Evolutionary conservation across 2,888 invertebrate genomes (phyloP), one percentile per base, ranked within the genome.

Genomic region (Cheilosia soror): DNA sequence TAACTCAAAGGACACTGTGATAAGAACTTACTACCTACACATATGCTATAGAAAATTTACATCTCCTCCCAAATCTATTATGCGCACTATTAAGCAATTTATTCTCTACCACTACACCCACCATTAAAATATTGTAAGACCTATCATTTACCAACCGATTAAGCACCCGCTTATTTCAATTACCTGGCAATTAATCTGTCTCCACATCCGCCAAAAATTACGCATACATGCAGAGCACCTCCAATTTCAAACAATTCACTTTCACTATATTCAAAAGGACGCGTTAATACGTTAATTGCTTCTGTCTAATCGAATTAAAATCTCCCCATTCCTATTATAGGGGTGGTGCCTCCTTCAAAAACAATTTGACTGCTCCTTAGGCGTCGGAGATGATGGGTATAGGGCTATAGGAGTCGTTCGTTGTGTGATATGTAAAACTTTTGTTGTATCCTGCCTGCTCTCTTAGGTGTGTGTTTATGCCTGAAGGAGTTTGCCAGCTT

Each of bases 281-380:
- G 92, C 91, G 91, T 92, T 91, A 91, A 91, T 90, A 89, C 90
- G 90, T 91, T 92, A 92, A 92, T 91, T 92, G 92, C 91, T 92
- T 90, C 89, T 89, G 90, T 90, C 90, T 92, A 92, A 92, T 92
- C 91, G 91, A 92, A 92, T 92, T 92, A 92, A 92, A 92, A 91
- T 91, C 90, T 65, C 53, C 83, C 49, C 71, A 72, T 15, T 53
- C 11, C 62, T 65, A 6, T 20, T 5, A 37, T 55, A 9, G 13
- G 25, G 2, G 6, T 44, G 25, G 20, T 47, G 47, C 44, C 20
- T 20, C 15, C 25, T 55, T 49, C 44, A 51, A 77, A 57, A 63
- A 69, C 62, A 80, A 72, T 76, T 57, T 68, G 72, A 77, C 62
- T 72, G 77, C 68, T 85, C 85, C 81, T 69, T 65, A 86, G 86